Evolutionary conservation across 2,888 invertebrate species (phyloP), one percentile per base, ranked within the genome.

Genomic region (Limnephilus auricula): DNA sequence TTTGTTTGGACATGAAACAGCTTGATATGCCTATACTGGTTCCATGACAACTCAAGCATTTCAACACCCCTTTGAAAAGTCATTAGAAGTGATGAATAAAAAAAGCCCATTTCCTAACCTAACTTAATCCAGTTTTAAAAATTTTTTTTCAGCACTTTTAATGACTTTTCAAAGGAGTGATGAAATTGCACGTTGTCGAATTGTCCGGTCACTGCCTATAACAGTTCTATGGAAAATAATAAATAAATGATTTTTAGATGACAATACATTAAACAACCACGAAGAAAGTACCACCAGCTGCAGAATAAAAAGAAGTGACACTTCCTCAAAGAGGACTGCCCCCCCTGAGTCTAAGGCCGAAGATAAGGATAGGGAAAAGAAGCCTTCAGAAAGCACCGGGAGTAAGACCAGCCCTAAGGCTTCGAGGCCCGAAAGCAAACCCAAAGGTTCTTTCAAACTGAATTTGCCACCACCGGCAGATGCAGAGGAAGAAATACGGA

Each of bases 341-440:
- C 65, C 25, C 9, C 25, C 25, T 65, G 65, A 65, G 25, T n/a
- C n/a, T 25, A 82, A 32, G 18, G 34, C 18, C 31, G 86, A 30
- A n/a, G 50, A 86, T 15, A 86, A 86, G 31, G 86, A 45, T 31
- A 88, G n/a, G 78, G 87, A 79, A n/a, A 88, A 88, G 34, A 65
- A 65, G 65, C 65, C 25, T 65, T 9, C n/a, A 65, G 65, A 65
- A 65, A 65, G 9, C 25, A 25, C 65, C 6, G 65, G 25, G 10
- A 65, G 65, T n/a, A 65, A 65, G 65, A 65, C 65, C 65, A 65
- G 65, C 25, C 65, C n/a, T n/a, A 25, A 65, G 65, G 50, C 18
- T 18, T 6, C 18, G 3, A 50, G 50, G 18, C 50, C 50, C 18
- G 18, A 18, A 50, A 18, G 50, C 18, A 65, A 5, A 65, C 65